phyloP scores from a whole-genome alignment of 1,140 invertebrate species.

The Drosophila trapezifrons region DNA sequence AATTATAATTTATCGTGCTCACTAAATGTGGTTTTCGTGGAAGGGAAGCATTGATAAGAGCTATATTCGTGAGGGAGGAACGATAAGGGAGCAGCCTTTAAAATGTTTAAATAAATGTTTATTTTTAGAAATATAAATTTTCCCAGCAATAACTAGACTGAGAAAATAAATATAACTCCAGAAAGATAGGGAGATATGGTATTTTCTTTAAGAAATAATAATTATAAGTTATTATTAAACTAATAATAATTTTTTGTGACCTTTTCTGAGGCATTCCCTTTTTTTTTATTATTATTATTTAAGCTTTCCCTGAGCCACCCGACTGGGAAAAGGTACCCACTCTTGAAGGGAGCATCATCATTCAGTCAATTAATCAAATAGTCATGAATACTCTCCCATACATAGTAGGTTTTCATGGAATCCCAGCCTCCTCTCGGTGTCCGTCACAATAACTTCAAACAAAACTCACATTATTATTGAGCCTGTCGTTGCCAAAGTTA shows the following conservation, averaged over 20 bases:
- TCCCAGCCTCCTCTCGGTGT: background rate
- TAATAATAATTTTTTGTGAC: too few species aligned
- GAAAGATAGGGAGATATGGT: too few species aligned
- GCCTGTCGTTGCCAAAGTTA: background rate
- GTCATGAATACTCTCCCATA: background rate
- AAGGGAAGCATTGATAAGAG: conserved; percentile 15
- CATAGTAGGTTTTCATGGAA: too few species aligned
- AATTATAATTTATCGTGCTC: conserved; percentile 4
- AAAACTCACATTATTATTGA: background rate
- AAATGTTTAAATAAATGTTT: background rate
- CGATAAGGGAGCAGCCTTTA: background rate
- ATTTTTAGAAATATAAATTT: too few species aligned
- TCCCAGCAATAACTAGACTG: too few species aligned
- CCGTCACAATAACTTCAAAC: background rate
- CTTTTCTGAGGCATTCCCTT: too few species aligned
- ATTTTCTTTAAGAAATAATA: background rate
- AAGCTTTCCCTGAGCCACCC: conserved; percentile 1
- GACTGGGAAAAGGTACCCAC: background rate
- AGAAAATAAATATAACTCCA: too few species aligned
- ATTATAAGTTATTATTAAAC: too few species aligned
- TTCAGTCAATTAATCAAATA: conserved; percentile 42
- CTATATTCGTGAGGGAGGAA: too few species aligned
- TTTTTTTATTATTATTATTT: background rate
- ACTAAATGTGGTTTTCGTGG: conserved; percentile 6
- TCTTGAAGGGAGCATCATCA: conserved; percentile 16